phyloP scores from a whole-genome alignment of 2,888 invertebrate species.

The Mimumesa dahlbomi region DNA sequence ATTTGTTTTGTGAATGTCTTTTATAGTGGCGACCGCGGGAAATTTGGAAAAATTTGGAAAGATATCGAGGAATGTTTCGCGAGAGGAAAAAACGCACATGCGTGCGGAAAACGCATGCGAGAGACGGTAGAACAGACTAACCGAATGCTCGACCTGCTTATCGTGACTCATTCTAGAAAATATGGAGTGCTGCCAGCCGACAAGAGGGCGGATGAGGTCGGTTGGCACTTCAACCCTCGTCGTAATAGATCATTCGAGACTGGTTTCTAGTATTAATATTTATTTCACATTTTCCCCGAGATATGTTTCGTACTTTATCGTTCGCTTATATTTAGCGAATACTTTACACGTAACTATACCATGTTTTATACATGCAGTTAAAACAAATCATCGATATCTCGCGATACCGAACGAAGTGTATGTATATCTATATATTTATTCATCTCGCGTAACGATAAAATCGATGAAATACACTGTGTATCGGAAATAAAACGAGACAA shows the following conservation, averaged over 20 bases:
- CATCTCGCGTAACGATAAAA: too few species aligned
- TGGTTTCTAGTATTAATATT: constrained; percentile 45
- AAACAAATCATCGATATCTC: too few species aligned
- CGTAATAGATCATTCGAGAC: constrained; percentile 38
- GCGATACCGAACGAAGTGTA: too few species aligned
- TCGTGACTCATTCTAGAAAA: constrained; percentile 58
- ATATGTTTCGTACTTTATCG: neutral
- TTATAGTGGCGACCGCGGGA: too few species aligned
- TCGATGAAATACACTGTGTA: too few species aligned
- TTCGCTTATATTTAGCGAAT: constrained; percentile 17
- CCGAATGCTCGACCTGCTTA: constrained; percentile 46
- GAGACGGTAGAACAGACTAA: constrained; percentile 38
- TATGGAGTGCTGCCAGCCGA: constrained; percentile 63
- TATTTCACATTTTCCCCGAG: constrained; percentile 13
- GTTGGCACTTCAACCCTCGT: constrained; percentile 48
- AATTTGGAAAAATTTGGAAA: constrained; percentile 6
- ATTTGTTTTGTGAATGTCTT: too few species aligned
- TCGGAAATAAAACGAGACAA: too few species aligned
- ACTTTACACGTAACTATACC: neutral
- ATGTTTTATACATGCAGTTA: too few species aligned
- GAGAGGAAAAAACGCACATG: neutral
- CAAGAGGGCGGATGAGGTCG: constrained; percentile 54
- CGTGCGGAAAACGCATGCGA: constrained; percentile 16
- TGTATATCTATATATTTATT: too few species aligned
- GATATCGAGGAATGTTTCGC: neutral